Evolutionary conservation across 2,888 invertebrate genomes (phyloP).

Genomic region (Acronicta aceris): DNA sequence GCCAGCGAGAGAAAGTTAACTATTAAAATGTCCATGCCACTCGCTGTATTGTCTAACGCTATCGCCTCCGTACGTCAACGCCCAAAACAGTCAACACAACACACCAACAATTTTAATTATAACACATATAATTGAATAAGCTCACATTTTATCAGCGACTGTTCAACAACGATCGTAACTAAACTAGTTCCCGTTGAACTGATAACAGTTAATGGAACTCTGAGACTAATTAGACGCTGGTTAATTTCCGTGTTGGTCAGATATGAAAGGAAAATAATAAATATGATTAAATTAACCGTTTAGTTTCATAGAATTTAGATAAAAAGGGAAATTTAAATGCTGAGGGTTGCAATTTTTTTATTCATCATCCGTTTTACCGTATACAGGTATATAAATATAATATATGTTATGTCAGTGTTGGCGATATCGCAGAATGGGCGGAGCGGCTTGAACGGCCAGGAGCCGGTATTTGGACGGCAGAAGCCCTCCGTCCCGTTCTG

Average conservation of each 20-base stretch:
- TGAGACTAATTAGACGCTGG: slow-evolving; percentile 19
- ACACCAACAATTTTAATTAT: not conserved
- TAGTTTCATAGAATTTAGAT: not conserved
- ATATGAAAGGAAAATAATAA: slow-evolving; percentile 13
- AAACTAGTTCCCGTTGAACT: slow-evolving; percentile 31
- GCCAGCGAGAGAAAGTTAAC: slow-evolving; percentile 59
- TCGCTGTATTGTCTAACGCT: slow-evolving; percentile 9
- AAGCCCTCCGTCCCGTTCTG: no score
- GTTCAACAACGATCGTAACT: slow-evolving; percentile 7
- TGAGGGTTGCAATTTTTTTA: not conserved
- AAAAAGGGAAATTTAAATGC: not conserved
- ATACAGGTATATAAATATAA: no score
- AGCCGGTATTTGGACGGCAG: no score
- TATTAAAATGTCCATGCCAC: slow-evolving; percentile 34
- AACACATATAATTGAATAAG: not conserved
- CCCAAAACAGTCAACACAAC: not conserved
- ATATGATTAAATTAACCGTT: not conserved
- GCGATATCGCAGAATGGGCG: no score
- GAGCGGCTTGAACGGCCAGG: no score
- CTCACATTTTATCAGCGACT: slow-evolving; percentile 5
- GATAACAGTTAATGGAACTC: slow-evolving; percentile 22
- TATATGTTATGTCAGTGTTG: no score
- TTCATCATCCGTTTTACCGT: not conserved
- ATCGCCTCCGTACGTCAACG: not conserved
- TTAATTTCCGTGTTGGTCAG: slow-evolving; percentile 26